A percentile compares a stretch with the other conserved stretches of the same genome.
phyloP scores from a whole-genome alignment of 1,140 invertebrate genomes.

The Macrocentrus cingulum region DNA sequence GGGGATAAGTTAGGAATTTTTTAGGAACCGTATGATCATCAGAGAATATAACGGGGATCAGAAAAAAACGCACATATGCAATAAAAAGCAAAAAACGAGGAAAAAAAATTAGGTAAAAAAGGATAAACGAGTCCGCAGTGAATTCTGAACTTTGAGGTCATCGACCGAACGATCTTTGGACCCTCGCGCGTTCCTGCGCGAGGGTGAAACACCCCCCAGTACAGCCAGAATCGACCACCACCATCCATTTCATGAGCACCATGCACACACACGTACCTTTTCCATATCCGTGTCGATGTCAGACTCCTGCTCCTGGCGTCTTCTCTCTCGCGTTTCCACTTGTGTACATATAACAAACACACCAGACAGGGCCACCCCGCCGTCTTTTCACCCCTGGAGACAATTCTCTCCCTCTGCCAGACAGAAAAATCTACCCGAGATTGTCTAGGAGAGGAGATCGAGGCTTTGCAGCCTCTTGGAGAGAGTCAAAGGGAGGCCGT shows the following conservation, averaged over 20 bases:
- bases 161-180: constrained; percentile 54
- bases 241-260: constrained; percentile 24
- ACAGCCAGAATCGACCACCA: constrained; percentile 39
- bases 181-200: constrained; percentile 38
- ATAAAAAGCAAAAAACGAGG: no score
- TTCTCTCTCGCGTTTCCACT: background rate
- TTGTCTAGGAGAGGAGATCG: constrained; percentile 16
- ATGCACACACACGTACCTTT: constrained; percentile 4
- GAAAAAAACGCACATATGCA: no score
- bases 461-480: background rate
- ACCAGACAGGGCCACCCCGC: constrained; percentile 16
- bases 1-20: no score
- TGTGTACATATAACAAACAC: constrained; percentile 1
- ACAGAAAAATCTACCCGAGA: constrained; percentile 16
- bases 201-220: constrained; percentile 40
- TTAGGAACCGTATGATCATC: no score
- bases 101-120: background rate
- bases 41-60: no score
- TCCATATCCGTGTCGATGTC: constrained; percentile 18
- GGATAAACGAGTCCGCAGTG: constrained; percentile 24
- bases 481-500: constrained; percentile 8
- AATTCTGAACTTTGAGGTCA: constrained; percentile 44
- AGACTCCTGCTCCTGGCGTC: background rate
- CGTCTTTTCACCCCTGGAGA: constrained; percentile 18
- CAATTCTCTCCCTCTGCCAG: constrained; percentile 10